Evolutionary conservation across 2,888 invertebrate species (phyloP).

Genomic region (Limnephilus lunatus): DNA sequence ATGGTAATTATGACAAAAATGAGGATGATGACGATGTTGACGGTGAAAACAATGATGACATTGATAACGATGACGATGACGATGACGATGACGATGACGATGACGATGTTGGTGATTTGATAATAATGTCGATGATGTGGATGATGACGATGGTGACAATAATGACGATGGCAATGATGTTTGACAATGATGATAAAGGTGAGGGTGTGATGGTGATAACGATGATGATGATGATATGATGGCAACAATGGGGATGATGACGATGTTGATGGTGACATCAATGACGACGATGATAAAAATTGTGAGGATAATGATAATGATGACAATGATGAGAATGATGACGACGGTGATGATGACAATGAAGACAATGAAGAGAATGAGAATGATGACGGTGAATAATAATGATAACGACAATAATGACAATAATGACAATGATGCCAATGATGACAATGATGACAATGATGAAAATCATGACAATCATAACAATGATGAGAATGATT

Average conservation of each 20-base stretch:
- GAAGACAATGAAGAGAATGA: not conserved
- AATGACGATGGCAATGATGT: not conserved
- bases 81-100: no score
- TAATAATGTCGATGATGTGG: not conserved
- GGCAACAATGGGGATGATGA: not conserved
- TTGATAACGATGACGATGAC: not conserved
- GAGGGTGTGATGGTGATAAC: not conserved
- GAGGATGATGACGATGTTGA: not conserved
- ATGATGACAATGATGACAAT: slow-evolving; percentile 2
- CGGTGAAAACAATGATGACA: not conserved
- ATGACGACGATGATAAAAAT: not conserved
- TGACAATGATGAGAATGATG: no score
- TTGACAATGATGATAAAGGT: not conserved
- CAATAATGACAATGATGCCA: not conserved
- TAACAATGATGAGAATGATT: not conserved
- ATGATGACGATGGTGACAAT: not conserved
- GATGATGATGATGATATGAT: no score
- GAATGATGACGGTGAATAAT: not conserved
- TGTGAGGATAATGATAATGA: no score
- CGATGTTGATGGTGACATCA: not conserved
- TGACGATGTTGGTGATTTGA: no score
- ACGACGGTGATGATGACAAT: not conserved
- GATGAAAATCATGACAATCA: not conserved
- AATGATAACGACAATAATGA: not conserved
- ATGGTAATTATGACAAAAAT: no score